Conservation (phyloP, 2,113 vertebrate genomes). For the Lagopus leucura region DNA sequence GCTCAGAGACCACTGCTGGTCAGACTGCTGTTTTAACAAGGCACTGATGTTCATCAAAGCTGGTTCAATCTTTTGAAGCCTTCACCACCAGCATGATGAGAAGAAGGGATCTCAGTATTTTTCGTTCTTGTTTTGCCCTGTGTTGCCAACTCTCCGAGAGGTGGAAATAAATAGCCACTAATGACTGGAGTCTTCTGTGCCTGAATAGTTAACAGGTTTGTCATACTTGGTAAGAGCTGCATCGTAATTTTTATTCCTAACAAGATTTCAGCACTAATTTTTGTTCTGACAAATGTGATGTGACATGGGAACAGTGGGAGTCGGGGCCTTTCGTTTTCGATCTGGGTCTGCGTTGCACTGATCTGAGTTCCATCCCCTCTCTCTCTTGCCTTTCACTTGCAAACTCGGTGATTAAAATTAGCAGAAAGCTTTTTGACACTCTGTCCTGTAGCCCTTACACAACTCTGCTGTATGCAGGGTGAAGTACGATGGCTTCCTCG, state of each 20-base stretch:
- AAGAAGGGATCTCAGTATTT: neutral
- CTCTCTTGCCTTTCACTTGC: slow-evolving; percentile 51
- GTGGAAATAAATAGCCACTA: neutral
- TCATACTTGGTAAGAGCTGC: neutral
- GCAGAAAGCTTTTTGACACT: slow-evolving; percentile 49
- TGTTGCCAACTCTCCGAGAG: neutral
- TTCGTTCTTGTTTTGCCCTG: neutral
- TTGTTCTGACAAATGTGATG: slow-evolving; percentile 62
- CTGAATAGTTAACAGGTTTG: slow-evolving; percentile 1
- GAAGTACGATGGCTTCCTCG: slow-evolving; percentile 64
- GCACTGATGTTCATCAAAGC: slow-evolving; percentile 22
- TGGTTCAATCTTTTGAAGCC: neutral
- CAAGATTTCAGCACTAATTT: slow-evolving; percentile 59
- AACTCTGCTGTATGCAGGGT: slow-evolving; percentile 49
- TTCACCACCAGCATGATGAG: neutral
- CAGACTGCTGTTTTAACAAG: neutral
- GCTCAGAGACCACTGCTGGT: neutral
- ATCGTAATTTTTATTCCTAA: slow-evolving; percentile 62
- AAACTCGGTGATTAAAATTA: slow-evolving; percentile 51
- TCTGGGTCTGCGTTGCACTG: slow-evolving; percentile 50
- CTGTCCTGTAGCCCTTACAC: slow-evolving; percentile 29
- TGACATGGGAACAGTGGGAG: slow-evolving; percentile 66
- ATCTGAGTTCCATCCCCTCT: slow-evolving; percentile 64
- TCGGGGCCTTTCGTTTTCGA: slow-evolving; percentile 67
- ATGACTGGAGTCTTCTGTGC: neutral